These are phyloP conservation scores for Phrynosoma platyrhinos DNA, from an alignment of 2,113 vertebrate genomes.

Conservation along the genomic window DNA sequence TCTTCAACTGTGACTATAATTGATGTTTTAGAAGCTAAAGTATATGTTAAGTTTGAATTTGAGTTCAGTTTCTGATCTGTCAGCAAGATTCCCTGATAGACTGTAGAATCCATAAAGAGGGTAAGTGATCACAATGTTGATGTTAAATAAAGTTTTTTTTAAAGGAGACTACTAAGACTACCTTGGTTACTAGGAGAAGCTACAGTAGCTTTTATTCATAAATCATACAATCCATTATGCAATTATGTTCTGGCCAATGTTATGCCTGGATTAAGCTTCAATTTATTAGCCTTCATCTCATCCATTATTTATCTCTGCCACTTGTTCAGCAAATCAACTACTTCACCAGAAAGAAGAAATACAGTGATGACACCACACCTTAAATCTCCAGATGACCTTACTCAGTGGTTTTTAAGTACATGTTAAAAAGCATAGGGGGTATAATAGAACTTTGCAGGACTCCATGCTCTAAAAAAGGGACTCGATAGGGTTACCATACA, in stretches of 20 bases:
- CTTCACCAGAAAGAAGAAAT: background rate
- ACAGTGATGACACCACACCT: background rate
- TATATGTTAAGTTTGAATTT: background rate
- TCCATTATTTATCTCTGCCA: background rate
- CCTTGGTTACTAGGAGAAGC: too few relatives aligned
- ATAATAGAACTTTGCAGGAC: background rate
- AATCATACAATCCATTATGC: background rate
- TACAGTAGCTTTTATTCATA: background rate
- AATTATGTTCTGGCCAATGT: background rate
- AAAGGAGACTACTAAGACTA: background rate
- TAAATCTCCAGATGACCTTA: background rate
- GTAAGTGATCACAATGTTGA: background rate
- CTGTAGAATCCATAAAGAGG: background rate
- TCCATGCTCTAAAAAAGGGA: background rate
- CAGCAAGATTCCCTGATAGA: background rate
- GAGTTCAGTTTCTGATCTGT: background rate
- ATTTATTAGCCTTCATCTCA: background rate
- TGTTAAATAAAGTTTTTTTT: background rate
- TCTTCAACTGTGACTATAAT: background rate
- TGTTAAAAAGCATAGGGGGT: background rate
- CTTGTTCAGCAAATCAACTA: background rate
- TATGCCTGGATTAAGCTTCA: background rate
- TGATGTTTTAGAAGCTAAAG: background rate
- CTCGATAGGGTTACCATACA: background rate
- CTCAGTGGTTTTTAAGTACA: background rate